Percentiles rank a stretch among this genome's conserved stretches.
These are phyloP conservation scores for Dufourea novaeangliae DNA, from an alignment of 1,140 invertebrate genomes.

Conservation along the genomic window DNA sequence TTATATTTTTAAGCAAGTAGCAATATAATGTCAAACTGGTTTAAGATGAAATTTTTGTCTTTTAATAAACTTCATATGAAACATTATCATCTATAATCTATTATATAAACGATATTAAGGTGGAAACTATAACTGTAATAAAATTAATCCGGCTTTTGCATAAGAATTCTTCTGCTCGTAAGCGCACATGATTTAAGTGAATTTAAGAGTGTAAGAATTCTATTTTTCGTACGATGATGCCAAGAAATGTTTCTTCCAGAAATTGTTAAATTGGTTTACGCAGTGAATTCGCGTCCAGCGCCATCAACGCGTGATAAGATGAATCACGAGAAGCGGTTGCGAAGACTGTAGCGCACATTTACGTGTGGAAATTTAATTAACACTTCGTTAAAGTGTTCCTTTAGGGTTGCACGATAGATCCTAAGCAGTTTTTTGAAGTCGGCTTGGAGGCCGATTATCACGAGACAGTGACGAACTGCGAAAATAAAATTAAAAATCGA, in stretches of 20 bases:
- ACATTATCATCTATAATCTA: too few relatives aligned
- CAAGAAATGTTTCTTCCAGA: neutral
- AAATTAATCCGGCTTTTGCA: neutral
- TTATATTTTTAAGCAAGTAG: neutral
- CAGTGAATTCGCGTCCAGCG: constrained; percentile 48
- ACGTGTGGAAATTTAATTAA: constrained; percentile 67
- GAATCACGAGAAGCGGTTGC: constrained; percentile 60
- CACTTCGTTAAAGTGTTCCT: constrained; percentile 34
- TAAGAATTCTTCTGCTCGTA: neutral
- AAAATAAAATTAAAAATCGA: constrained; percentile 49
- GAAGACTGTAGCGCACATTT: constrained; percentile 48
- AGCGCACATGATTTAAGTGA: neutral
- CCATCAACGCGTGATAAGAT: constrained; percentile 64
- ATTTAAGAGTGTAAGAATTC: neutral
- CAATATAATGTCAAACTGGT: neutral
- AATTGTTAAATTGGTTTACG: constrained; percentile 50
- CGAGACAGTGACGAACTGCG: constrained; percentile 1
- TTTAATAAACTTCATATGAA: too few relatives aligned
- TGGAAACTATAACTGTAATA: neutral
- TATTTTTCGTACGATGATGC: neutral
- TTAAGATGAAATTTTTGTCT: neutral
- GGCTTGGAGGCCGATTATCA: constrained; percentile 42
- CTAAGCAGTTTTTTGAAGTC: constrained; percentile 44
- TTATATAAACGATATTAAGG: neutral
- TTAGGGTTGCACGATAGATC: constrained; percentile 40